Base-by-base conservation (phyloP, 37 sponge, comb jelly and placozoan species). In the Chondrilla cf. caribensis region DNA sequence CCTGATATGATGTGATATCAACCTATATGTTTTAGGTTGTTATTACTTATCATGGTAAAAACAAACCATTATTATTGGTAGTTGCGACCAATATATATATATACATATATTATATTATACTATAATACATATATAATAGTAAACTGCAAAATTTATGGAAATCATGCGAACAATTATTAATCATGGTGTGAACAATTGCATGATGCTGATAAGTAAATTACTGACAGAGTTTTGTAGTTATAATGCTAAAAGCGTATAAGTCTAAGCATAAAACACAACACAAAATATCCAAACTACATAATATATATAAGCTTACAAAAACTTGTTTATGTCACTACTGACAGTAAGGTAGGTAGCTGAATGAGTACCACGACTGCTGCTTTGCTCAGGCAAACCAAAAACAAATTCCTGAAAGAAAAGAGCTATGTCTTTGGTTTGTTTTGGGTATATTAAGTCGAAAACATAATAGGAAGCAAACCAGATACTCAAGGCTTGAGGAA, bases 371-470 rank as follows among this genome's bases (percentile, higher is more conserved):
- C 40, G 72, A 37, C 39, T 37, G 9, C 40, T 31, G 5, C 39
- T 8, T 37, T 70, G 37, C 40, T 70, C 78, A 77, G 78, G 55
- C 3, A 77, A 47, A 36, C 41, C 78, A 41, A 77, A 77, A 42
- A 44, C 78, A 51, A 19, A 77, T 41, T 77, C 78, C n/a, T 77
- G 78, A 28, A 77, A 77, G 57, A 77, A 77, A 51, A 77, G 78
- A n/a, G 78, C 54, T 8, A 77, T 22, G 22, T 54, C 55, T 18
- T 28, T 47, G 36, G 21, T 18, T 51, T 41, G 51, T 22, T 43
- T 22, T n/a, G 29, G 28, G 41, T 71, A 71, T 36, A 54, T 7
- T 22, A 77, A 33, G 43, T 44, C 32, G 25, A 77, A 77, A 9
- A 77, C 78, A 33, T 47, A 77, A 28, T 77, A 55, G 26, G 57